Conservation (phyloP, 2,797 vertebrate genomes). For the Sorex maritimensis region DNA sequence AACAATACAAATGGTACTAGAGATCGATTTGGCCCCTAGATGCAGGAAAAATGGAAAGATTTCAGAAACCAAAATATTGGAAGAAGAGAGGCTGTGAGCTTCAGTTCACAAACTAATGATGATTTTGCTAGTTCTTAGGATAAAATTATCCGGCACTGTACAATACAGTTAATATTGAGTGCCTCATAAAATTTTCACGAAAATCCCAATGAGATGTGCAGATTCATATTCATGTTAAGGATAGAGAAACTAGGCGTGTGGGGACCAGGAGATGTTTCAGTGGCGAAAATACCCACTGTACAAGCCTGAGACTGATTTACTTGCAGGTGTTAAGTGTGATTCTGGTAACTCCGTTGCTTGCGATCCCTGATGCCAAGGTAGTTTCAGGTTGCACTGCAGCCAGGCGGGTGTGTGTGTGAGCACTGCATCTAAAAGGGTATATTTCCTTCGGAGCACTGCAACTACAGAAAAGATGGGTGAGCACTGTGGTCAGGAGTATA, state of each 20-base stretch:
- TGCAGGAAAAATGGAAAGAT: not conserved
- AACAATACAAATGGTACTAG: not conserved
- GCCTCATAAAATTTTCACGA: conserved; percentile 5
- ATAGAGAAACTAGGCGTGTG: not conserved
- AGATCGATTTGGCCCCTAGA: not conserved
- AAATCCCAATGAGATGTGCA: not conserved
- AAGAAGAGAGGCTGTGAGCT: not conserved
- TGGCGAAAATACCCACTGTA: too few species aligned
- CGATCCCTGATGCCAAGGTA: too few species aligned
- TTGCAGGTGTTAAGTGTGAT: too few species aligned
- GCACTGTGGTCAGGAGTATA: too few species aligned
- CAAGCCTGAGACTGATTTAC: too few species aligned
- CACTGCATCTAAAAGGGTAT: too few species aligned
- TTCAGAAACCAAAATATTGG: not conserved
- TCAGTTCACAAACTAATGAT: not conserved
- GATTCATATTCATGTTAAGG: conserved; percentile 48
- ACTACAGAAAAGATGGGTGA: too few species aligned
- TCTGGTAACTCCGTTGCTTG: too few species aligned
- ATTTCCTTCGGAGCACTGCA: too few species aligned
- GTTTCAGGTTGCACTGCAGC: too few species aligned
- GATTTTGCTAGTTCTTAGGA: not conserved
- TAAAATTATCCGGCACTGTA: not conserved
- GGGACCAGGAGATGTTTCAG: too few species aligned
- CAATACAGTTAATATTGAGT: not conserved
- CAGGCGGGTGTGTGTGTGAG: too few species aligned